A percentile compares a stretch with the other conserved stretches of the same genome.
Evolutionary conservation across 37 sponge, comb jelly and placozoan genomes (phyloP).

Genomic region (Ianthella basta): DNA sequence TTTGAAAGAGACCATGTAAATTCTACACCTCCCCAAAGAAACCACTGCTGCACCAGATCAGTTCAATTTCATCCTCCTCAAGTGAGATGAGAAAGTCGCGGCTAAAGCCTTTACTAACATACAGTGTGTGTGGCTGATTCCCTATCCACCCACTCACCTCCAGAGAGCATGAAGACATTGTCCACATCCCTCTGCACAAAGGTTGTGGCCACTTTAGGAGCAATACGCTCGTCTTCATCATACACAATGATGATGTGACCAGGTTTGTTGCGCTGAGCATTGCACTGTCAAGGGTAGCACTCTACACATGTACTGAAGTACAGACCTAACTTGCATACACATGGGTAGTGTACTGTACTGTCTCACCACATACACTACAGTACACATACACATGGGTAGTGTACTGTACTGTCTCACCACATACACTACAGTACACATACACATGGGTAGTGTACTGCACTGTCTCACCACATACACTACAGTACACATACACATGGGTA

Average conservation of each 20-base stretch:
- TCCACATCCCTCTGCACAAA: slow-evolving; percentile 95
- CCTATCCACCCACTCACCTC: slow-evolving; percentile 67
- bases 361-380: background rate
- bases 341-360: background rate
- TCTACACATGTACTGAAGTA: background rate
- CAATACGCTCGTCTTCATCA: slow-evolving; percentile 97
- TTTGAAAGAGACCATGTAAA: too few species aligned
- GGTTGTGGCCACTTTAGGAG: slow-evolving; percentile 86
- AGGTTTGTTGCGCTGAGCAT: slow-evolving; percentile 84
- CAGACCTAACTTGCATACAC: too few species aligned
- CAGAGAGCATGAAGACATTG: slow-evolving; percentile 97
- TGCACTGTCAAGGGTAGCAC: slow-evolving; percentile 1
- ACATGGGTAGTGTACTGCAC: background rate
- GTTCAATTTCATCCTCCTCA: too few species aligned
- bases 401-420: background rate
- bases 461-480: background rate
- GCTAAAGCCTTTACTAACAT: too few species aligned
- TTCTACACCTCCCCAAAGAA: too few species aligned
- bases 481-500: background rate
- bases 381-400: background rate
- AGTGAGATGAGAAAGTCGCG: too few species aligned
- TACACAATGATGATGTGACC: slow-evolving; percentile 95
- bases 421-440: background rate
- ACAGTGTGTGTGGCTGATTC: too few species aligned
- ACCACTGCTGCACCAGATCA: too few species aligned